Conservation (phyloP, 2,113 vertebrate species). For the Gnathonemus echidnorhynchus region DNA sequence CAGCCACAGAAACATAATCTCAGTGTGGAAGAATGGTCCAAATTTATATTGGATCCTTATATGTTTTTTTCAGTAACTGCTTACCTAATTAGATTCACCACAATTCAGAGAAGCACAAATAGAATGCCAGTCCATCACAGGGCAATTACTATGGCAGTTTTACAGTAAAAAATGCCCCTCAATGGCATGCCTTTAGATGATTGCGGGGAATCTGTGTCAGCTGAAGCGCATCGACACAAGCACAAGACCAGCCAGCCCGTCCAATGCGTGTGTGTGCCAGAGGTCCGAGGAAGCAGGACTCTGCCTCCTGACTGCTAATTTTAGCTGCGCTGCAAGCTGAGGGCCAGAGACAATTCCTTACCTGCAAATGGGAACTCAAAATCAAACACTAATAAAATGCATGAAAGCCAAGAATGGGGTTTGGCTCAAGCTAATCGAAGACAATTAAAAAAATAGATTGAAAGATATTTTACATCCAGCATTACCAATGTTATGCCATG, state of each 20-base stretch:
- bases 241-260: background rate
- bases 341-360: background rate
- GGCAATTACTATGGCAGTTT: background rate
- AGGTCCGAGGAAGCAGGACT: background rate
- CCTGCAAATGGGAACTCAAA: background rate
- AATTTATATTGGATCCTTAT: background rate
- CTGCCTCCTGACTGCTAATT: background rate
- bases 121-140: background rate
- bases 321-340: background rate
- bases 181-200: background rate
- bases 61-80: background rate
- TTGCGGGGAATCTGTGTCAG: background rate
- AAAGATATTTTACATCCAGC: background rate
- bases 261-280: background rate
- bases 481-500: background rate
- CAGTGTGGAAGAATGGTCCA: background rate
- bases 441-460: background rate
- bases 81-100: background rate
- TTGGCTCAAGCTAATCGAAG: background rate
- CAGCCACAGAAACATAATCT: background rate
- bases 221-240: background rate
- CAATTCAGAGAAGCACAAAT: background rate
- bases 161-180: background rate
- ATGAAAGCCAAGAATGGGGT: background rate
- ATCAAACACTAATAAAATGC: background rate